Evolutionary conservation across 1,140 invertebrate genomes (phyloP).

Genomic region (Grapholita molesta): DNA sequence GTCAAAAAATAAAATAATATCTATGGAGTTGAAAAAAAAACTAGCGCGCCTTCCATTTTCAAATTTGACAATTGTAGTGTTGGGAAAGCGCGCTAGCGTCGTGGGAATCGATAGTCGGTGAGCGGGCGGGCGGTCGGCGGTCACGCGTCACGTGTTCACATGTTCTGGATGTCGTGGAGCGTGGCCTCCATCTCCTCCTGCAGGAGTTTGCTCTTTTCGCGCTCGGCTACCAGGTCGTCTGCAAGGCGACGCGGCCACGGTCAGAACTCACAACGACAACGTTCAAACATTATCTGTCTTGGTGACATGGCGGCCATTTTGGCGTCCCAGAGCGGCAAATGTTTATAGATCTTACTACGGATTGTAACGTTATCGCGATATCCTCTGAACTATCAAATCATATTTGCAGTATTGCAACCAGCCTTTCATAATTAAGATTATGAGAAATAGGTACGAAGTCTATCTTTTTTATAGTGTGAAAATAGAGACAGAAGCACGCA

Average conservation of each 20-base stretch:
- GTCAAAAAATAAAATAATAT: constrained; percentile 21
- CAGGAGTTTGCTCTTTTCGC: constrained; percentile 97
- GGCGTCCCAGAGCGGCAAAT: not conserved
- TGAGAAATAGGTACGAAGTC: not conserved
- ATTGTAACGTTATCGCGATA: constrained; percentile 19
- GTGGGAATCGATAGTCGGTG: constrained; percentile 33
- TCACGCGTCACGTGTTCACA: constrained; percentile 84
- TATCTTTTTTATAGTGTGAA: not conserved
- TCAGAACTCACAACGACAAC: constrained; percentile 55
- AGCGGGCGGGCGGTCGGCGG: constrained; percentile 39
- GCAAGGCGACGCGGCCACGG: constrained; percentile 78
- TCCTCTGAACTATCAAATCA: not conserved
- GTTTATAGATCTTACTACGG: not conserved
- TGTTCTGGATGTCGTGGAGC: constrained; percentile 99
- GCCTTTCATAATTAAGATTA: not conserved
- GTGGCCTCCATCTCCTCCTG: constrained; percentile 99
- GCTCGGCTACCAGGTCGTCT: constrained; percentile 97
- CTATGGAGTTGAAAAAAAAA: not conserved
- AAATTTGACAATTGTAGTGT: constrained; percentile 17
- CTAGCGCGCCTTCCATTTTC: not conserved
- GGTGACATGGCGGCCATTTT: not conserved
- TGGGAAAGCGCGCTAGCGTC: constrained; percentile 19
- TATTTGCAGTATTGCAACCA: not conserved
- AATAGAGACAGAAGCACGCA: constrained; percentile 13
- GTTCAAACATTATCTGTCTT: constrained; percentile 23